Conservation (phyloP, 2,888 invertebrate species). For the Drosophila aldrichi region DNA sequence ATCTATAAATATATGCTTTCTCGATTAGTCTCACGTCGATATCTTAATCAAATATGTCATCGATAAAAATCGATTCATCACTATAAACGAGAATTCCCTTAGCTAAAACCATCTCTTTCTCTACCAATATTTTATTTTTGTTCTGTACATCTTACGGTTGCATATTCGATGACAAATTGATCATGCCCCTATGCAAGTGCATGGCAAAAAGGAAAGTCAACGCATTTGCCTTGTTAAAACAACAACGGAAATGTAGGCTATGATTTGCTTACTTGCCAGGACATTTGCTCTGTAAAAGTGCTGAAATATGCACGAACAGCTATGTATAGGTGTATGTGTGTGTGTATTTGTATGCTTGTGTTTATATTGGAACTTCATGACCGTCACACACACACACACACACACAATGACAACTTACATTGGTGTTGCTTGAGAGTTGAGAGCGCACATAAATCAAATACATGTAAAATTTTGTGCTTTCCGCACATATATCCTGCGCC, state of each 20-base stretch:
- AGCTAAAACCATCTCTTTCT: not conserved
- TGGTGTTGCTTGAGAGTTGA: conserved; percentile 61
- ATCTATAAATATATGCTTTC: no score
- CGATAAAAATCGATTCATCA: not conserved
- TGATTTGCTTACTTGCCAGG: conserved; percentile 73
- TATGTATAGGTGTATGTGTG: not conserved
- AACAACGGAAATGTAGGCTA: conserved; percentile 78
- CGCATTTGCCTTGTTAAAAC: conserved; percentile 55
- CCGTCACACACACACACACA: conserved; percentile 14
- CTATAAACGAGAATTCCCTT: no score
- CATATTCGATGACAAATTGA: not conserved
- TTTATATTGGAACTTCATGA: conserved; percentile 11
- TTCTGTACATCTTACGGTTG: not conserved
- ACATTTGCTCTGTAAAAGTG: conserved; percentile 54
- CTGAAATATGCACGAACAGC: conserved; percentile 44
- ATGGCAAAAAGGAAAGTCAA: conserved; percentile 19
- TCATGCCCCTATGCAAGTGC: not conserved
- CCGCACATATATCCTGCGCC: conserved; percentile 78
- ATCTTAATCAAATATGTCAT: not conserved
- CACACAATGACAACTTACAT: conserved; percentile 39
- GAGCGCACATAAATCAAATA: conserved; percentile 80
- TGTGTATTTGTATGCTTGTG: not conserved
- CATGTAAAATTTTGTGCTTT: conserved; percentile 81
- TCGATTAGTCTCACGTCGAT: not conserved
- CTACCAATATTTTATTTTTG: no score